Evolutionary conservation across 2,888 invertebrate genomes (phyloP).

Genomic region (Melanophora roralis): DNA sequence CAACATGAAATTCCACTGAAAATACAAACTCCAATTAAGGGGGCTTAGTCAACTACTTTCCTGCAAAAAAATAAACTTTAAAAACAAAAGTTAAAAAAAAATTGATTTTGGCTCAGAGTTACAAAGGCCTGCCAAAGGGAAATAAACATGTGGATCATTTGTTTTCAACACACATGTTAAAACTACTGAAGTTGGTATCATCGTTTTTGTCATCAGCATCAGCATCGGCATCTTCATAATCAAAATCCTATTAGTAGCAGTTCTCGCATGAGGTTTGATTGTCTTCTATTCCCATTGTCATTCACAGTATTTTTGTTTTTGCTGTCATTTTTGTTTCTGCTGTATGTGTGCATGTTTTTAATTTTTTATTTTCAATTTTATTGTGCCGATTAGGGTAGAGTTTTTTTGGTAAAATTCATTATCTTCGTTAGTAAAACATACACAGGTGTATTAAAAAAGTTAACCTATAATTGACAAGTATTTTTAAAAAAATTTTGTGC

Average conservation of each 20-base stretch:
- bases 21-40: neutral
- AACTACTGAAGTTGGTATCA: conserved; percentile 62
- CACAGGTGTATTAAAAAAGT: conserved; percentile 16
- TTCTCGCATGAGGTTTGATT: conserved; percentile 36
- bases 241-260: conserved; percentile 74
- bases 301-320: neutral
- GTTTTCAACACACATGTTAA: conserved; percentile 42
- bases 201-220: neutral
- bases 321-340: neutral
- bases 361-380: conserved; percentile 43
- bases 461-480: too few relatives aligned
- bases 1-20: conserved; percentile 30
- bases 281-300: neutral
- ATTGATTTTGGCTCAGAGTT: conserved; percentile 56
- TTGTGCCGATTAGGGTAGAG: conserved; percentile 3
- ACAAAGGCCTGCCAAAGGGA: conserved; percentile 41
- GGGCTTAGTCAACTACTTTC: too few relatives aligned
- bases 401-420: conserved; percentile 63
- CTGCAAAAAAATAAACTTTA: too few relatives aligned
- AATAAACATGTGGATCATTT: conserved; percentile 52
- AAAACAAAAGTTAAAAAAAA: conserved; percentile 1
- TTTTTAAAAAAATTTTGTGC: too few relatives aligned
- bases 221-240: conserved; percentile 59
- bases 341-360: too few relatives aligned
- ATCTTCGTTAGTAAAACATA: conserved; percentile 11